Evolutionary conservation across 1,140 invertebrate species (phyloP), one percentile per base, ranked within the genome.

Genomic region (Brachionus paranguensis): DNA sequence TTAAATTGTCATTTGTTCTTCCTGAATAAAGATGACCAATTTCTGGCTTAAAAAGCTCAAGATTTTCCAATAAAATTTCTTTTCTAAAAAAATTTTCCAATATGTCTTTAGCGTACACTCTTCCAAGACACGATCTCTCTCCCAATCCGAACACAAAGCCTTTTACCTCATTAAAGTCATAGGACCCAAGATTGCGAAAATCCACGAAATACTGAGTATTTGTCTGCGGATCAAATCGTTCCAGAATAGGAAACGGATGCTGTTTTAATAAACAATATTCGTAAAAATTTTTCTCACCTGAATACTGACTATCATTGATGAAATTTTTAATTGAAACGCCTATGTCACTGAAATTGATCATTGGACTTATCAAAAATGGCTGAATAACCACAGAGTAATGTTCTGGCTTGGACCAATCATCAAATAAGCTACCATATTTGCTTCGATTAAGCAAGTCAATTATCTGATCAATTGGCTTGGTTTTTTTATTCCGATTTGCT

Each of bases 301-400:
- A 33, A 33, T 41, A 37, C 33, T 37, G 27, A 2, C 53, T 10
- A 68, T 68, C 33, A 1, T 33, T 37, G 29, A 68, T 33, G 2
- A 6, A 33, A 29, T 68, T 68, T 68, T 68, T 68, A n/a, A 68
- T 41, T 11, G 33, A 43, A 14, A 74, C 70, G 14, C 33, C 70
- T 1, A 74, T 74, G 11, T 74, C 70, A 43, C 70, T 74, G 17
- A 74, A 43, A 43, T 74, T 74, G 2, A 74, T 74, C 70, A 74
- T 74, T 24, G 70, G 70, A 20, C 33, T 43, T 47, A 74, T 43
- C 8, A 74, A 24, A 74, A 74, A 74, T n/a, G 70, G 70, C 20
- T 74, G 70, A 17, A 74, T 24, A n/a, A 74, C 41, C 20, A 74
- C 41, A 17, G 70, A 74, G 45, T 10, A 74, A 45, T 43, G n/a